Evolutionary conservation across 2,113 vertebrate genomes (phyloP).

Genomic region (Puntigrus tetrazona): DNA sequence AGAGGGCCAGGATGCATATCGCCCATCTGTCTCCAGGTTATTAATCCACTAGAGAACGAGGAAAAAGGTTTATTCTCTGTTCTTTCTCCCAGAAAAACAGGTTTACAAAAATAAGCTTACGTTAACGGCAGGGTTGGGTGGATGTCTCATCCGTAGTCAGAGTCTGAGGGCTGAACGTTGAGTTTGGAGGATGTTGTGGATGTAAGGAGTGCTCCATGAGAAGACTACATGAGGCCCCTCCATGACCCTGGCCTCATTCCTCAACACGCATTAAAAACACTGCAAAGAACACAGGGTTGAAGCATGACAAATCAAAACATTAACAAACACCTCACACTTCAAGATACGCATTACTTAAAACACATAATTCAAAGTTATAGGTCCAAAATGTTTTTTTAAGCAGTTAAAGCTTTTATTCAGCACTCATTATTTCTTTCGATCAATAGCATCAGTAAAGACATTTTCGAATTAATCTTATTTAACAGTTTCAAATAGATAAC

Average conservation of each 20-base stretch:
- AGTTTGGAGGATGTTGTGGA: constrained; percentile 92
- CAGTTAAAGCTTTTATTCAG: neutral
- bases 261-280: constrained; percentile 90
- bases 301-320: neutral
- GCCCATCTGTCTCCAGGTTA: constrained; percentile 89
- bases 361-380: no score
- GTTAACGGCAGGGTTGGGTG: constrained; percentile 85
- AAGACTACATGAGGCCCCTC: constrained; percentile 90
- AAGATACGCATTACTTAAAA: neutral
- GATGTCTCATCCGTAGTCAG: constrained; percentile 94
- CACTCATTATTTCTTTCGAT: neutral
- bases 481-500: no score
- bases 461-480: no score
- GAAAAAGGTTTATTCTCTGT: neutral
- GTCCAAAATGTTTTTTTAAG: neutral
- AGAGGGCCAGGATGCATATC: constrained; percentile 90
- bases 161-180: constrained; percentile 90
- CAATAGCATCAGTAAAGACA: neutral
- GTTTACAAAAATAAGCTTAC: constrained; percentile 72
- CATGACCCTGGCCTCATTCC: constrained; percentile 92
- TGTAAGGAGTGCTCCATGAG: constrained; percentile 84
- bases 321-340: neutral
- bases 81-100: neutral
- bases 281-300: constrained; percentile 56
- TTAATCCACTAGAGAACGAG: constrained; percentile 87